These are phyloP conservation scores for Amblyopsis rosae DNA, from an alignment of 2,113 vertebrate species.

Conservation along the genomic window DNA sequence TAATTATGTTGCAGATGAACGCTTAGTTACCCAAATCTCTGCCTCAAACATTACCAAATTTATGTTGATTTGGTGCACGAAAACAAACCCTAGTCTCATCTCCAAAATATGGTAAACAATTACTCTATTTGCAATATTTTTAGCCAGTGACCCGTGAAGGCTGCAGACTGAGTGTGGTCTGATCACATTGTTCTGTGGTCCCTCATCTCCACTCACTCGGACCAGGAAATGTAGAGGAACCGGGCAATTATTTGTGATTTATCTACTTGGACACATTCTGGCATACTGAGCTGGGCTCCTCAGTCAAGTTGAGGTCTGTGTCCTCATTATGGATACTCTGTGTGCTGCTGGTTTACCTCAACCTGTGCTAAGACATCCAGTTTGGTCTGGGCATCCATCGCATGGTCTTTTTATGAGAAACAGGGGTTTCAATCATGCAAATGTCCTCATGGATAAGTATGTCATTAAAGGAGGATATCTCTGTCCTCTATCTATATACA, in stretches of 20 bases:
- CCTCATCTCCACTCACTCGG: constrained; percentile 63
- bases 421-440: constrained; percentile 53
- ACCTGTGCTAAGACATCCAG: constrained; percentile 55
- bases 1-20: not conserved
- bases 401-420: constrained; percentile 51
- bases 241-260: constrained; percentile 78
- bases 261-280: constrained; percentile 75
- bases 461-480: constrained; percentile 44
- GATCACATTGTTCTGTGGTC: constrained; percentile 58
- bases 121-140: constrained; percentile 51
- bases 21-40: not conserved
- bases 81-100: constrained; percentile 11
- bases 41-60: constrained; percentile 14
- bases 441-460: constrained; percentile 54
- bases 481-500: constrained; percentile 21
- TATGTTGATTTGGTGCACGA: constrained; percentile 31
- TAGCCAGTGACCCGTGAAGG: constrained; percentile 57
- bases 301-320: constrained; percentile 61
- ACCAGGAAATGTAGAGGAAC: constrained; percentile 57
- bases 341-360: constrained; percentile 31
- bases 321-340: constrained; percentile 69
- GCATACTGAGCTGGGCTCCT: constrained; percentile 62
- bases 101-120: constrained; percentile 56
- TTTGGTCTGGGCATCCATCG: constrained; percentile 43
- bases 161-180: constrained; percentile 65